Conservation (phyloP, 92 coral and sea anemone genomes). For the Heliopora coerulea region DNA sequence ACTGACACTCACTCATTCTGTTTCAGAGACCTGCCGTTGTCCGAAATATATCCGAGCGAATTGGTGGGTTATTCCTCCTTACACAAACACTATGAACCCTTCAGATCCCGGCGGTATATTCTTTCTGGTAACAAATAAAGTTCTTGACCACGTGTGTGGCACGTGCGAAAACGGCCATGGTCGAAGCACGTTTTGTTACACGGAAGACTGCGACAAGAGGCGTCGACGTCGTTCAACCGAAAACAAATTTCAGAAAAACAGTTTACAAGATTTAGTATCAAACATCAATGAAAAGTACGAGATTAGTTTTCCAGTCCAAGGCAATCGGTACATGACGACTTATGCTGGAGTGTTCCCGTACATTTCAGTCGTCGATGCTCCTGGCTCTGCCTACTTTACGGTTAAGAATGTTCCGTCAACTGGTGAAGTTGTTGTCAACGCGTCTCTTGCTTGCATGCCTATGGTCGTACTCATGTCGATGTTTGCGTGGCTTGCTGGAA, state of each 20-base stretch:
- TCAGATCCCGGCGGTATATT: conserved; percentile 62
- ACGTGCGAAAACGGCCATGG: conserved; percentile 63
- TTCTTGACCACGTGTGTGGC: conserved; percentile 62
- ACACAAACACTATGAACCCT: conserved; percentile 34
- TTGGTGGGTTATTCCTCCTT: conserved; percentile 67
- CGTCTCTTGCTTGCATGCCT: conserved; percentile 47
- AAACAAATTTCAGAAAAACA: conserved; percentile 28
- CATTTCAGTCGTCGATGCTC: conserved; percentile 65
- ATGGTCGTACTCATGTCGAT: conserved; percentile 36
- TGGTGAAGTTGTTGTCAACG: conserved; percentile 21
- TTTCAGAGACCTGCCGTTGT: conserved; percentile 67
- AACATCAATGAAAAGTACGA: conserved; percentile 57
- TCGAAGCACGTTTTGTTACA: conserved; percentile 30
- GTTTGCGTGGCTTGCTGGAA: conserved; percentile 49
- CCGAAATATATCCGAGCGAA: conserved; percentile 56
- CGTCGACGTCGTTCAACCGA: conserved; percentile 20
- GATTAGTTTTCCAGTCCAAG: conserved; percentile 67
- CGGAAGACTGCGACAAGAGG: conserved; percentile 12
- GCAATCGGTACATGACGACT: conserved; percentile 45
- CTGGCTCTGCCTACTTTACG: conserved; percentile 66
- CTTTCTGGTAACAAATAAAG: conserved; percentile 45
- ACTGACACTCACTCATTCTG: background rate
- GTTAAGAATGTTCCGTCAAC: conserved; percentile 29
- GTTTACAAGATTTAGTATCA: conserved; percentile 41
- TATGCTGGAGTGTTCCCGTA: conserved; percentile 62